phyloP scores from a whole-genome alignment of 2,888 invertebrate species.

The Peribatodes rhomboidaria region DNA sequence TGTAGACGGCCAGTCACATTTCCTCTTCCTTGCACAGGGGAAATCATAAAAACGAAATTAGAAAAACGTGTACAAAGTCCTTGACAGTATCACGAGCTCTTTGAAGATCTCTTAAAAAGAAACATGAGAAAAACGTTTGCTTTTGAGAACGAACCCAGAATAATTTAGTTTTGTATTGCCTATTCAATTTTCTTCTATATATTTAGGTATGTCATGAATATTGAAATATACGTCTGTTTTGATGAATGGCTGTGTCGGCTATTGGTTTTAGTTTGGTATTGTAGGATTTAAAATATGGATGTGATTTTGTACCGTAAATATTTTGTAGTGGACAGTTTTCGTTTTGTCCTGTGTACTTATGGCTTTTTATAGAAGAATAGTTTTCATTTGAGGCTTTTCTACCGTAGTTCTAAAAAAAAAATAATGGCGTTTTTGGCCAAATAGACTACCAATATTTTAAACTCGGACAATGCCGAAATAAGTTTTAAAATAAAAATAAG shows the following conservation, averaged over 20 bases:
- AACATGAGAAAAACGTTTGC: conserved; percentile 27
- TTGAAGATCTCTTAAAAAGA: conserved; percentile 32
- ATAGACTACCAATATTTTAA: too few relatives aligned
- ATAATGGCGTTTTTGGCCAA: too few relatives aligned
- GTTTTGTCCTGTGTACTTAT: too few relatives aligned
- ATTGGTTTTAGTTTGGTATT: conserved; percentile 4
- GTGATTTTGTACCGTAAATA: background rate
- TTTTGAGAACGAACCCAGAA: conserved; percentile 21
- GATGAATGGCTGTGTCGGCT: conserved; percentile 18
- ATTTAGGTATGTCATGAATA: conserved; percentile 22
- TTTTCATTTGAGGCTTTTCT: too few relatives aligned
- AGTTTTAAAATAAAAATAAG: too few relatives aligned
- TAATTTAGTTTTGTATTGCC: conserved; percentile 32
- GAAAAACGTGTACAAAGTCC: conserved; percentile 34
- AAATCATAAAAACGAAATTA: conserved; percentile 38
- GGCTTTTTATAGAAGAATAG: too few relatives aligned
- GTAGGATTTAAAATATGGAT: conserved; percentile 4
- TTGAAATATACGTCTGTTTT: conserved; percentile 21
- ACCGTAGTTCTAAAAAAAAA: too few relatives aligned
- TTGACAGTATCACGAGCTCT: conserved; percentile 28
- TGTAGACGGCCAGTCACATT: conserved; percentile 27
- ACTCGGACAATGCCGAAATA: too few relatives aligned
- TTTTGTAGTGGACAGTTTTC: background rate
- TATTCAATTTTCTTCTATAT: conserved; percentile 27
- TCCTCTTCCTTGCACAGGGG: conserved; percentile 29